These are phyloP conservation scores for Mugil cephalus DNA, from an alignment of 2,113 vertebrate species.

Conservation along the genomic window DNA sequence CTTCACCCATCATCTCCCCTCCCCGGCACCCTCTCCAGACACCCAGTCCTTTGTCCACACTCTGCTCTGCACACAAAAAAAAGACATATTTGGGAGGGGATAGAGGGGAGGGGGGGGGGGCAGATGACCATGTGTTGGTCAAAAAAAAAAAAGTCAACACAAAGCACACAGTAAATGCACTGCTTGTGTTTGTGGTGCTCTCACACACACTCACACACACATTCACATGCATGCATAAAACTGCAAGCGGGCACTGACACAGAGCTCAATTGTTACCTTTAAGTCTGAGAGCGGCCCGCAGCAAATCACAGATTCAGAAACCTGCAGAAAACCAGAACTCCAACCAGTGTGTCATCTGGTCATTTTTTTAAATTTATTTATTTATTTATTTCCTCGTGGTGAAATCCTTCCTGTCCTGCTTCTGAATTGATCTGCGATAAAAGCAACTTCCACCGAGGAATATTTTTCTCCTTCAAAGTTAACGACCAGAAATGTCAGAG, in stretches of 20 bases:
- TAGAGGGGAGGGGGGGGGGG: constrained; percentile 33
- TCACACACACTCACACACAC: neutral
- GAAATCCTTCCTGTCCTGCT: no score
- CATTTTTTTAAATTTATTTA: no score
- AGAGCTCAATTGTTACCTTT: constrained; percentile 32
- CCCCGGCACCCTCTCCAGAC: constrained; percentile 69
- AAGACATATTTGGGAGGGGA: constrained; percentile 50
- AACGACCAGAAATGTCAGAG: no score
- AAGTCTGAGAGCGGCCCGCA: constrained; percentile 1
- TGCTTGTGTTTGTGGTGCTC: constrained; percentile 6
- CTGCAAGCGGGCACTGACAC: constrained; percentile 9
- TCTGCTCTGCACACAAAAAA: constrained; percentile 39
- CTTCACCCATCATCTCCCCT: constrained; percentile 62
- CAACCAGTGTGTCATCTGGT: constrained; percentile 3
- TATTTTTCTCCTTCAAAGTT: no score
- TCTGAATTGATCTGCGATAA: no score
- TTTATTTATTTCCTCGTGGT: neutral
- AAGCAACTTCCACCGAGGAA: no score
- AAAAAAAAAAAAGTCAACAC: constrained; percentile 23
- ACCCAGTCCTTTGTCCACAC: constrained; percentile 77
- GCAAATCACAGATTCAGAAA: constrained; percentile 21
- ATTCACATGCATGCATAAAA: no score
- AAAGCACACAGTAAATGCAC: constrained; percentile 15
- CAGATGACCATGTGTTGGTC: constrained; percentile 61
- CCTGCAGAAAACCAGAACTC: no score